Conservation (phyloP, 2,797 vertebrate species). For the Nothura maculosa region DNA sequence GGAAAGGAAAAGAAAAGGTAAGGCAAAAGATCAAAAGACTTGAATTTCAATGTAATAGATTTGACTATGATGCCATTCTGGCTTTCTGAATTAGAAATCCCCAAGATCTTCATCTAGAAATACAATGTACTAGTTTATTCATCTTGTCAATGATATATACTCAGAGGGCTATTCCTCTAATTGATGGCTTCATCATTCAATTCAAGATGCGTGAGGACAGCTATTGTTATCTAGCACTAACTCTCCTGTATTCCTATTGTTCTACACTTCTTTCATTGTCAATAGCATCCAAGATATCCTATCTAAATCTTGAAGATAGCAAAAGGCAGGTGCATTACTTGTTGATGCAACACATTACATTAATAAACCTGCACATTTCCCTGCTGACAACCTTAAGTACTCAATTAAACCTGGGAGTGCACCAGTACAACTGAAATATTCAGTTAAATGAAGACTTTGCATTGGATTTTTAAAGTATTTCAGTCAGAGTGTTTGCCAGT, state of each 20-base stretch:
- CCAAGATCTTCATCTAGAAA: conserved; percentile 16
- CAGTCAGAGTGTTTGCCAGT: conserved; percentile 29
- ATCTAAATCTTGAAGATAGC: conserved; percentile 30
- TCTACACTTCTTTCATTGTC: conserved; percentile 41
- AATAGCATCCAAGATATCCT: conserved; percentile 25
- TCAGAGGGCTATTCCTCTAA: conserved; percentile 46
- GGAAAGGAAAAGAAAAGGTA: background rate
- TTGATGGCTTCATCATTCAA: conserved; percentile 38
- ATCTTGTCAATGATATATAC: conserved; percentile 34
- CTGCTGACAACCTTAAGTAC: conserved; percentile 7
- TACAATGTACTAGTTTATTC: conserved; percentile 1
- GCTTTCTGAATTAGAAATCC: conserved; percentile 56
- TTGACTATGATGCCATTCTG: conserved; percentile 17
- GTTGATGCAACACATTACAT: background rate
- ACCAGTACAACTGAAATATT: conserved; percentile 14
- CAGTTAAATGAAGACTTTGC: conserved; percentile 2
- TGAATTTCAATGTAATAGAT: conserved; percentile 40
- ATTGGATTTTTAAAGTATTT: conserved; percentile 33
- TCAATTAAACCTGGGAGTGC: conserved; percentile 43
- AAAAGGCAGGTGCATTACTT: conserved; percentile 13
- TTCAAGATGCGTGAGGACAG: conserved; percentile 34
- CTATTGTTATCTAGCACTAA: conserved; percentile 43
- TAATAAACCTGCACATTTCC: conserved; percentile 56
- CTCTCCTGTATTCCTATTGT: conserved; percentile 51
- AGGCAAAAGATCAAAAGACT: background rate